These are phyloP conservation scores for Ceyx erithaca DNA, from an alignment of 2,797 vertebrate species.

Conservation along the genomic window DNA sequence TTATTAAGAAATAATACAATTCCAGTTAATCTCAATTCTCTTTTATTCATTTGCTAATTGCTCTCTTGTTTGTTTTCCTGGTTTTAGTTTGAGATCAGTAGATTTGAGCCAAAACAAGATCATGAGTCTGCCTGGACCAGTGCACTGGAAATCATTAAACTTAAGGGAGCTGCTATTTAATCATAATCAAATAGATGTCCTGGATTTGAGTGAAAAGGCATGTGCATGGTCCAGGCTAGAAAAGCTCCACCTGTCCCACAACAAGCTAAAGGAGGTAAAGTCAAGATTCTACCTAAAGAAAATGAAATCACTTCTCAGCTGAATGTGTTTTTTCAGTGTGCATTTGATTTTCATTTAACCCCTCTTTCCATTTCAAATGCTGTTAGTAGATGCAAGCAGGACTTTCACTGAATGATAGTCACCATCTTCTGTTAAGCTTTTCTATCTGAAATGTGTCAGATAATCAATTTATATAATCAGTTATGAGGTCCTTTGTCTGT, in stretches of 20 bases:
- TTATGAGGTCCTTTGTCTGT: neutral
- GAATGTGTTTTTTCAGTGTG: neutral
- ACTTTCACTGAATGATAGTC: neutral
- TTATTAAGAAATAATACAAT: neutral
- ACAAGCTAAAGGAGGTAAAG: slow-evolving; percentile 90
- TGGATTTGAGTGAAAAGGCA: slow-evolving; percentile 89
- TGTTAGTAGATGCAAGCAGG: neutral
- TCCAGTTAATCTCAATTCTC: neutral
- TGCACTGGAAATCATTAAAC: slow-evolving; percentile 87
- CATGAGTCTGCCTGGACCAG: slow-evolving; percentile 83
- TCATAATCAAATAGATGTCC: slow-evolving; percentile 85
- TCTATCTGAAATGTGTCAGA: neutral
- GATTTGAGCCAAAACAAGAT: slow-evolving; percentile 92
- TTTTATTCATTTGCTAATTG: neutral
- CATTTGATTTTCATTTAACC: neutral
- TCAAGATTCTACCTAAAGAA: neutral
- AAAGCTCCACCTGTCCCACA: slow-evolving; percentile 92
- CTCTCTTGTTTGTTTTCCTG: neutral
- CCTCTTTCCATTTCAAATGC: neutral
- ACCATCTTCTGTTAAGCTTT: neutral
- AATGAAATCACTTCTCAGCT: neutral
- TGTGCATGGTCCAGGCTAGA: slow-evolving; percentile 89
- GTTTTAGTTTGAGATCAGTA: slow-evolving; percentile 87
- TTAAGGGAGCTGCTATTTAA: slow-evolving; percentile 93
- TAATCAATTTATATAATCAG: neutral